Percentiles rank a stretch among this genome's conserved stretches.
Conservation (phyloP, 2,888 invertebrate genomes). For the Microchrysa polita region DNA sequence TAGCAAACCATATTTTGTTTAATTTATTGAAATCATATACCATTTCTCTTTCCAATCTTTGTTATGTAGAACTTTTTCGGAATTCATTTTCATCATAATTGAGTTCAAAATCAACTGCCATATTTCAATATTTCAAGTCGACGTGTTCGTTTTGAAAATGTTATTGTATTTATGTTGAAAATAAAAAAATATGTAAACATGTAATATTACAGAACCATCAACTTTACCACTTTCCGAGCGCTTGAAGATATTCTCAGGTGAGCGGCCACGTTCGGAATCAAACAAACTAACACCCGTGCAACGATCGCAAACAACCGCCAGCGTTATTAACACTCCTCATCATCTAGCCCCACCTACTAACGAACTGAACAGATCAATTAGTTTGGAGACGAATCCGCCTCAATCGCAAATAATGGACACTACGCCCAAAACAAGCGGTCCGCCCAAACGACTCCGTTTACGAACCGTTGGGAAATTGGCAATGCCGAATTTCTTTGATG, state of each 20-base stretch:
- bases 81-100: background rate
- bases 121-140: slow-evolving; percentile 10
- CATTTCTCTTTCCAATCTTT: no score
- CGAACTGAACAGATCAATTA: slow-evolving; percentile 9
- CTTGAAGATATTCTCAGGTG: slow-evolving; percentile 59
- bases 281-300: slow-evolving; percentile 10
- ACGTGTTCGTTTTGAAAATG: background rate
- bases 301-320: slow-evolving; percentile 40
- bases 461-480: slow-evolving; percentile 60
- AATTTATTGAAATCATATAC: slow-evolving; percentile 12
- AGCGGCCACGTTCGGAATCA: background rate
- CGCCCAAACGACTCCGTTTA: slow-evolving; percentile 55
- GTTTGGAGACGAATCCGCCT: slow-evolving; percentile 43
- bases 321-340: slow-evolving; percentile 51
- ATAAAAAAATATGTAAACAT: slow-evolving; percentile 26
- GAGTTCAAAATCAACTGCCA: background rate
- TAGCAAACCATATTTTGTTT: slow-evolving; percentile 9
- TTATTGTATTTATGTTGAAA: background rate
- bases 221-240: slow-evolving; percentile 62
- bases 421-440: slow-evolving; percentile 49
- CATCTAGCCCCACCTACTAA: slow-evolving; percentile 37
- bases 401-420: slow-evolving; percentile 30
- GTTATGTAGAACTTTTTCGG: background rate
- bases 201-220: slow-evolving; percentile 59
- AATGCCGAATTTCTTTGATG: slow-evolving; percentile 58